Percentiles rank a stretch among this genome's conserved stretches.
Evolutionary conservation across 2,113 vertebrate species (phyloP).

Genomic region (Cichladusa arquata): DNA sequence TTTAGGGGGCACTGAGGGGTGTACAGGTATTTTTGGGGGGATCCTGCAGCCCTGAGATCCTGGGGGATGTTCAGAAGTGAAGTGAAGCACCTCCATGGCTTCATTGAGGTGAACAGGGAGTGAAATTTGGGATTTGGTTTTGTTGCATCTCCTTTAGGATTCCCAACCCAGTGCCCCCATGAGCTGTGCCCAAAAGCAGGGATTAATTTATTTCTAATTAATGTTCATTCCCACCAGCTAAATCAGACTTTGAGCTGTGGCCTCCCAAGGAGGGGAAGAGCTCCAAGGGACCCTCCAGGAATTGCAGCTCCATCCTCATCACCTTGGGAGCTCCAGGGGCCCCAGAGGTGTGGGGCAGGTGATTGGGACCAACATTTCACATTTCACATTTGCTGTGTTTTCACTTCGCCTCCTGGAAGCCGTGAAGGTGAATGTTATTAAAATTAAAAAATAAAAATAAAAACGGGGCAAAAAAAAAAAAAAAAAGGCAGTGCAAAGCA

Average conservation of each 20-base stretch:
- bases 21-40: not conserved
- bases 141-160: not conserved
- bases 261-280: not conserved
- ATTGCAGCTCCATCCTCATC: not conserved
- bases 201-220: not conserved
- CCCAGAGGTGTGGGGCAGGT: not conserved
- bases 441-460: not conserved
- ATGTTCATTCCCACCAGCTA: rapidly evolving
- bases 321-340: not conserved
- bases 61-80: rapidly evolving
- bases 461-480: too few relatives aligned
- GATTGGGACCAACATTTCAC: not conserved
- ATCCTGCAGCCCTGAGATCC: not conserved
- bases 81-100: rapidly evolving
- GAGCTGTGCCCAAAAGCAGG: not conserved
- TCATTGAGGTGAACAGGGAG: rapidly evolving
- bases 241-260: not conserved
- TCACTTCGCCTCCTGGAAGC: constrained; percentile 44
- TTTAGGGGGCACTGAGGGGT: not conserved
- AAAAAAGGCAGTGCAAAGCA: constrained; percentile 45
- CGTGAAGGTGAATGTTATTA: constrained; percentile 19
- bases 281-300: not conserved
- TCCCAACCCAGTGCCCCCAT: rapidly evolving
- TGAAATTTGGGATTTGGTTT: not conserved
- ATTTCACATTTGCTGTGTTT: constrained; percentile 7